phyloP scores from a whole-genome alignment of 1,140 invertebrate species.

The Heliconius eleuchia region DNA sequence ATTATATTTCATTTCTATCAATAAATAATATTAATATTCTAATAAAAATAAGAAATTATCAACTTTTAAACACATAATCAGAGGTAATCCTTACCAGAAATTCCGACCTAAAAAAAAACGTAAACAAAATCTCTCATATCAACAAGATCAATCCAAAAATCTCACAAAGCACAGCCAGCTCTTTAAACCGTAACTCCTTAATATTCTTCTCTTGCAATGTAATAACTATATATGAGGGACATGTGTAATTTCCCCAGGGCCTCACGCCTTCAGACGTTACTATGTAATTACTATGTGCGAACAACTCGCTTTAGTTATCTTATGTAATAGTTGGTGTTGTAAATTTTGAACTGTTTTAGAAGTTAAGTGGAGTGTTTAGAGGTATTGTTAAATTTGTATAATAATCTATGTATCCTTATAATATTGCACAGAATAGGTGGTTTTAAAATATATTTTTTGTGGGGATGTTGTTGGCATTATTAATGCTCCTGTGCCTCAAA shows the following conservation, averaged over 20 bases:
- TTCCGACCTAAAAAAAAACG: no score
- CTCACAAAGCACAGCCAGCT: background rate
- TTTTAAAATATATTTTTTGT: no score
- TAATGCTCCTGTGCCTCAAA: no score
- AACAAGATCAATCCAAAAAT: background rate
- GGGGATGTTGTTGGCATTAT: no score
- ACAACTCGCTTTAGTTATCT: conserved; percentile 8
- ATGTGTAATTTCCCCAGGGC: conserved; percentile 18
- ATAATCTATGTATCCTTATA: no score
- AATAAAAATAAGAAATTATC: no score
- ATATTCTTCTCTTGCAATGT: conserved; percentile 8
- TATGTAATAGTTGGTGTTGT: background rate
- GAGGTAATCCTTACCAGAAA: no score
- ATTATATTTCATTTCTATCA: no score
- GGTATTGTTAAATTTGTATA: background rate
- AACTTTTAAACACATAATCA: no score
- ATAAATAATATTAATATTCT: no score
- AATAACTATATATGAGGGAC: conserved; percentile 18
- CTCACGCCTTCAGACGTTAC: conserved; percentile 14
- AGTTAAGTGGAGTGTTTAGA: background rate
- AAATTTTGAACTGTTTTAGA: background rate
- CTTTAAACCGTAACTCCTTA: background rate
- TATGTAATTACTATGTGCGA: conserved; percentile 13
- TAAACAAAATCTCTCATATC: background rate
- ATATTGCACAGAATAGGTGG: no score